Base-by-base conservation (phyloP, 2,888 invertebrate genomes). In the Neocrepidodera transversa region DNA sequence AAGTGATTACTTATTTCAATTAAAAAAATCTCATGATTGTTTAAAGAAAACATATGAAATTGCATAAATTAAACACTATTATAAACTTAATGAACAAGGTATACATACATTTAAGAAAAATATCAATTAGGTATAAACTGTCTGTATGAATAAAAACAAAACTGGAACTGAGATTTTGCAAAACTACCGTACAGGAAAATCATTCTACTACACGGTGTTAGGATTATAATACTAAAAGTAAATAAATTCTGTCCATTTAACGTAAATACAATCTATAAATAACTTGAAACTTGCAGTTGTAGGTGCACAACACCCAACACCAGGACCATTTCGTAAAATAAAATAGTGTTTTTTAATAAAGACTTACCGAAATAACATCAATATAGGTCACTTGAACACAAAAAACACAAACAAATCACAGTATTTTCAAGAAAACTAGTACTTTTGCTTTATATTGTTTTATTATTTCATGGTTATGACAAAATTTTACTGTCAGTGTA, bases 391-490 rank as follows among this genome's bases (percentile, higher is more conserved):
- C 58, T 60, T 56, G 38, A 47, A 57, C 58, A 54, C 47, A 60
- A 63, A 64, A 65, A 65, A 67, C 65, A 58, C 62, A 50, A 63
- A 64, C 48, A 62, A 66, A 66, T 57, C 58, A 58, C 66, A 67
- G 58, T 62, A 64, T 67, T 67, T 68, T 68, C 56, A 63, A 47
- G 56, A 63, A 68, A 66, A 62, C 57, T 64, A 61, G 48, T 62
- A 60, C 49, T 64, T 67, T 71, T 71, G 63, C 63, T 65, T 68
- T 58, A 66, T 58, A 65, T 68, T 67, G 64, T 69, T 71, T 64
- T 66, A 68, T 67, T 68, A 71, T 73, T 73, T 72, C 68, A 72
- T 73, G 73, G 72, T 73, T 73, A 73, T 72, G 72, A 70, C 67
- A 71, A 71, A 68, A 67, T 67, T 51, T 62, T 55, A 55, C 61